Evolutionary conservation across 1,140 invertebrate species (phyloP).

Genomic region (Pomacea maculata): DNA sequence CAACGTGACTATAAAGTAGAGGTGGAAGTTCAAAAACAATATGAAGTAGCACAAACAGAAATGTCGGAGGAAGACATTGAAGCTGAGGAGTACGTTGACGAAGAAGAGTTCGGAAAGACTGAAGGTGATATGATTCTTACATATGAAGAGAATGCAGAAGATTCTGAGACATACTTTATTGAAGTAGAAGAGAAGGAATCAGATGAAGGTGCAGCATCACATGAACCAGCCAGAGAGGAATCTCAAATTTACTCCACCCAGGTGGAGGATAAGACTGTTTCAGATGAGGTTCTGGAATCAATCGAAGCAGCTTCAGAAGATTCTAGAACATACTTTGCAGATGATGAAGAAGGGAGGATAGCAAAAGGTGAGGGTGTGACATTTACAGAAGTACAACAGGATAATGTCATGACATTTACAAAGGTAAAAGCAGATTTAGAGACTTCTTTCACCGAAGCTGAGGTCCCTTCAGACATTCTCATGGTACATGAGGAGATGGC

Average conservation of each 20-base stretch:
- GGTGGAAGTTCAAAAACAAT: constrained; percentile 29
- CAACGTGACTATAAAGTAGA: constrained; percentile 41
- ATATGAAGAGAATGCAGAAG: constrained; percentile 20
- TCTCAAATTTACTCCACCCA: background rate
- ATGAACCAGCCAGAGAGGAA: too few species aligned
- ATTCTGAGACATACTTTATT: constrained; percentile 26
- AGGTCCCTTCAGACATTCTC: too few species aligned
- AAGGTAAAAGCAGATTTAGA: too few species aligned
- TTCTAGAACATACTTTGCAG: background rate
- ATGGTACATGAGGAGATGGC: background rate
- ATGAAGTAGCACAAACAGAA: constrained; percentile 29
- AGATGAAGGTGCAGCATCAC: constrained; percentile 1
- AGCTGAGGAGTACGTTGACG: constrained; percentile 20
- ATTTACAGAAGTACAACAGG: background rate
- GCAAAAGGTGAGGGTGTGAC: background rate
- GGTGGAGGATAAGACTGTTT: background rate
- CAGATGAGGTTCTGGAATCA: background rate
- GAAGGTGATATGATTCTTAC: constrained; percentile 16
- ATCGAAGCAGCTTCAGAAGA: background rate
- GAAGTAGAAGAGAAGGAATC: constrained; percentile 21
- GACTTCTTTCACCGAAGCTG: background rate
- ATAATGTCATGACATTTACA: background rate
- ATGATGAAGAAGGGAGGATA: background rate
- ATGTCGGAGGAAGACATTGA: constrained; percentile 18
- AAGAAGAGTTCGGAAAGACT: constrained; percentile 13